Conservation (phyloP, 2,113 vertebrate species). For the Ailurus styani region DNA sequence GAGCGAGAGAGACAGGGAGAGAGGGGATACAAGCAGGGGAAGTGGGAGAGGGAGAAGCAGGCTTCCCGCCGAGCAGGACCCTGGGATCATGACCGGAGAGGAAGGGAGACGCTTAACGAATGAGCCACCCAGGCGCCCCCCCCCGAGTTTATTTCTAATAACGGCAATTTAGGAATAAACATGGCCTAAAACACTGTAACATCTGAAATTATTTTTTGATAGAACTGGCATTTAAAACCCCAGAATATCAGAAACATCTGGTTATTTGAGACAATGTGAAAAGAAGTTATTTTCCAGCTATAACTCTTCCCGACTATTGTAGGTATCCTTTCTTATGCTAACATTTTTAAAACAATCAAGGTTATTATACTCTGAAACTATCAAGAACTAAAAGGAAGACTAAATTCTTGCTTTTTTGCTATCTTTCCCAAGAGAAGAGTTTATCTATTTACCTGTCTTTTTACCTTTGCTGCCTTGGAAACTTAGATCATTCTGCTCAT, state of each 20-base stretch:
- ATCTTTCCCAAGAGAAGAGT: not conserved
- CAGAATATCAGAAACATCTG: not conserved
- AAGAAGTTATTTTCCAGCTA: not conserved
- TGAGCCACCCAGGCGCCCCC: too few relatives aligned
- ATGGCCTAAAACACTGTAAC: not conserved
- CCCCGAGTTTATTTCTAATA: not conserved
- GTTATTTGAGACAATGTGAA: not conserved
- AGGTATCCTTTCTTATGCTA: not conserved
- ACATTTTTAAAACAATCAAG: not conserved
- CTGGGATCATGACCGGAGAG: too few relatives aligned
- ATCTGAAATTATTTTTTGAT: not conserved
- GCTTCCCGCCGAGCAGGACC: too few relatives aligned
- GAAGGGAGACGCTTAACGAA: too few relatives aligned
- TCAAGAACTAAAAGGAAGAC: not conserved
- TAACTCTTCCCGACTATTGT: not conserved
- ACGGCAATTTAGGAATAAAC: not conserved
- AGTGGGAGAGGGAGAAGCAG: too few relatives aligned
- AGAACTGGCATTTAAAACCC: slow-evolving; percentile 2
- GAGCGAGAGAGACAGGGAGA: too few relatives aligned
- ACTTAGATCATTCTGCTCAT: not conserved
- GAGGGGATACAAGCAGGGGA: too few relatives aligned
- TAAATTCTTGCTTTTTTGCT: not conserved
- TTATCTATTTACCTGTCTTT: not conserved
- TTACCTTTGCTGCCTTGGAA: not conserved
- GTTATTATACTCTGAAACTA: slow-evolving; percentile 5